A percentile compares a stretch with the other conserved stretches of the same genome.
Conservation (phyloP, 2,113 vertebrate species). For the Dasyprocta punctata region DNA sequence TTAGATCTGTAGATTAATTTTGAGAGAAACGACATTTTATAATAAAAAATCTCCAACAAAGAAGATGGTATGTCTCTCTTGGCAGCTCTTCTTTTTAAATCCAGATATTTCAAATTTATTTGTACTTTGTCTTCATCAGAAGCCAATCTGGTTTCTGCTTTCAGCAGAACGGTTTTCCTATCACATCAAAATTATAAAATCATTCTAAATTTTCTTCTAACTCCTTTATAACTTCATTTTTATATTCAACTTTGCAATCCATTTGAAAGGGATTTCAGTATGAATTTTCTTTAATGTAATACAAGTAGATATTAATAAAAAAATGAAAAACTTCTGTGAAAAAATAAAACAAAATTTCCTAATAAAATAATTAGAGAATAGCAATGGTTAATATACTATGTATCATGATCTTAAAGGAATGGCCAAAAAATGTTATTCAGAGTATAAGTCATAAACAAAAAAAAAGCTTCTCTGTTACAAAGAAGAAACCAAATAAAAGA, state of each 20-base stretch:
- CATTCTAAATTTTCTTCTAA: constrained; percentile 9
- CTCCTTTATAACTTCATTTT: not conserved
- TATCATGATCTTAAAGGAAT: not conserved
- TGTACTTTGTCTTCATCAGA: not conserved
- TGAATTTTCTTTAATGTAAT: not conserved
- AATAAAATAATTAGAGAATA: not conserved
- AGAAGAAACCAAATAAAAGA: not conserved
- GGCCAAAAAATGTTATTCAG: not conserved
- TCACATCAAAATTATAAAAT: not conserved
- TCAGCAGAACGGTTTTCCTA: not conserved
- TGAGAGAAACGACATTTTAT: not conserved
- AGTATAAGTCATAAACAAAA: not conserved
- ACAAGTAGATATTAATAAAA: not conserved
- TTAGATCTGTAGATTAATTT: not conserved
- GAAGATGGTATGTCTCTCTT: not conserved
- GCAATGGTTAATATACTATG: not conserved
- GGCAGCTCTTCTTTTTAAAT: constrained; percentile 12
- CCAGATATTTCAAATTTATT: not conserved
- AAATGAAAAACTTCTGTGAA: not conserved
- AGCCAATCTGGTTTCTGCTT: not conserved
- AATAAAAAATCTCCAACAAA: not conserved
- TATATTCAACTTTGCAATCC: constrained; percentile 4
- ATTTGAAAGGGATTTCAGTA: not conserved
- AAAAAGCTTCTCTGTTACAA: not conserved
- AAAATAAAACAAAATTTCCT: not conserved